Evolutionary conservation across 1,140 invertebrate species (phyloP).

Genomic region (Penaeus vannamei): DNA sequence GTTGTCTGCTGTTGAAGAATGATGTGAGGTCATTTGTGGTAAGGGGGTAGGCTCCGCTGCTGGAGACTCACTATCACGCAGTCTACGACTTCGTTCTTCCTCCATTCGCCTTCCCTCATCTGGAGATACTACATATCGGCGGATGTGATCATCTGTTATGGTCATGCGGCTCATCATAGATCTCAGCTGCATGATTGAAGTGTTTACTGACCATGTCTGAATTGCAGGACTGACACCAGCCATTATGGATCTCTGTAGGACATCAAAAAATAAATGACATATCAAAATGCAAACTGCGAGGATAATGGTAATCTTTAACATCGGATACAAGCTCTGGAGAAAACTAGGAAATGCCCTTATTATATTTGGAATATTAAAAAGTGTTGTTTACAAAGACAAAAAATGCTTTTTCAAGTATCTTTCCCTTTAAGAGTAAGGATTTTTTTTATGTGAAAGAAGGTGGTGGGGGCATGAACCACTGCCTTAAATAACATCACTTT

Average conservation of each 20-base stretch:
- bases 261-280: not conserved
- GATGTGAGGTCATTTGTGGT: conserved; percentile 25
- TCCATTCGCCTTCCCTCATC: conserved; percentile 49
- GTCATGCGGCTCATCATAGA: conserved; percentile 69
- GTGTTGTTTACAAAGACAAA: too few relatives aligned
- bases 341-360: too few relatives aligned
- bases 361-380: too few relatives aligned
- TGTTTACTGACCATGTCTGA: conserved; percentile 70
- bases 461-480: too few relatives aligned
- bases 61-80: not conserved
- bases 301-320: too few relatives aligned
- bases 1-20: conserved; percentile 18
- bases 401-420: too few relatives aligned
- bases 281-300: too few relatives aligned
- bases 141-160: conserved; percentile 68
- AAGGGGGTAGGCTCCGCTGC: not conserved
- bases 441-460: too few relatives aligned
- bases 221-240: conserved; percentile 70
- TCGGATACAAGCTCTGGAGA: too few relatives aligned
- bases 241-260: conserved; percentile 68
- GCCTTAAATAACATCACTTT: not conserved
- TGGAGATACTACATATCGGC: conserved; percentile 55
- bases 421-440: too few relatives aligned
- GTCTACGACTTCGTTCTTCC: conserved; percentile 45
- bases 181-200: conserved; percentile 69